phyloP scores from a whole-genome alignment of 2,888 invertebrate species.

The Ypsolopha scabrella region DNA sequence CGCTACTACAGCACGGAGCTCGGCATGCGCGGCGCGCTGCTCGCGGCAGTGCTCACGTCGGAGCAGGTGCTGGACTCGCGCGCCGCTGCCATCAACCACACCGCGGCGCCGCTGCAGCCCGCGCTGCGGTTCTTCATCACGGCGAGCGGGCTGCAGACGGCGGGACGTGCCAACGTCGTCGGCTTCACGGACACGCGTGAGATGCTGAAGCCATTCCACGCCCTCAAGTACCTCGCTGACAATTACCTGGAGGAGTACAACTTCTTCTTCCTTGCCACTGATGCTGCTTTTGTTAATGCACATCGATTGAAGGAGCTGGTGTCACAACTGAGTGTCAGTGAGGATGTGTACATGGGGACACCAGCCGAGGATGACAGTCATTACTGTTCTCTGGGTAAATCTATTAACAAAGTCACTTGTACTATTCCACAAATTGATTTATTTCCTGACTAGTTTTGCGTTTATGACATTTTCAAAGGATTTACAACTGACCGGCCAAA shows the following conservation, averaged over 20 bases:
- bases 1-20: conserved; percentile 96
- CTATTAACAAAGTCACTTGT: background rate
- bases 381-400: conserved; percentile 77
- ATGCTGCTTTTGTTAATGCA: conserved; percentile 87
- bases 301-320: conserved; percentile 79
- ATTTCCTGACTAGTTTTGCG: too few relatives aligned
- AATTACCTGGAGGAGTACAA: conserved; percentile 92
- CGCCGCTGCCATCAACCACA: conserved; percentile 91
- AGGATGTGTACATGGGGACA: conserved; percentile 87
- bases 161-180: conserved; percentile 76
- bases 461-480: too few relatives aligned
- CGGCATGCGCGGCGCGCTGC: conserved; percentile 90
- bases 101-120: conserved; percentile 85
- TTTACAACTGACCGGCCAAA: too few relatives aligned
- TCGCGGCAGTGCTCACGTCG: conserved; percentile 87
- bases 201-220: conserved; percentile 85
- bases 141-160: conserved; percentile 53
- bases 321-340: conserved; percentile 83
- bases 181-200: conserved; percentile 86
- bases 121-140: conserved; percentile 86
- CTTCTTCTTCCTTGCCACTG: conserved; percentile 91
- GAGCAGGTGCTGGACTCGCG: conserved; percentile 78
- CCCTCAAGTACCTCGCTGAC: conserved; percentile 90
- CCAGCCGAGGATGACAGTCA: conserved; percentile 68
- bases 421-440: too few relatives aligned